Evolutionary conservation across 2,888 invertebrate genomes (phyloP), one percentile per base, ranked within the genome.

Genomic region (Fabriciana adippe): DNA sequence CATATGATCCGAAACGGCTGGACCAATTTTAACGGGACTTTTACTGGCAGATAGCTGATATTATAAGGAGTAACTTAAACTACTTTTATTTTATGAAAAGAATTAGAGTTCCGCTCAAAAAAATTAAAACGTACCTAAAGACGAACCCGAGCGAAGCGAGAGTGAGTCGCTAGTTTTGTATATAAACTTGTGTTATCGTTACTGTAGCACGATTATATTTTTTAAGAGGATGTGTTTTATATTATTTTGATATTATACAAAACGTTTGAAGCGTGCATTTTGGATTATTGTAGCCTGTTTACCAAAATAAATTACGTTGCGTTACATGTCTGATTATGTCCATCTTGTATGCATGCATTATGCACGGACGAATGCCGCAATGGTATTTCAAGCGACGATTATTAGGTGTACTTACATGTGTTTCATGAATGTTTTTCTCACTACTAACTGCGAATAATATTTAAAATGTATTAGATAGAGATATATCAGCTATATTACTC

Each of bases 351-450:
- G 81, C 80, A 85, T 83, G 71, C 75, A 87, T 88, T 88, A 85
- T 83, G 70, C 72, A 81, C 84, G 87, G 82, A 64, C 80, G 74
- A 77, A 69, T 82, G 86, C 74, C 50, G 76, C 59, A 69, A 70
- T 74, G 87, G 88, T 83, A 90, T 89, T 85, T 75, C 76, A 77
- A 78, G 76, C 78, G 76, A 78, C 77, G 83, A 86, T 88, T 85
- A 86, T 86, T 85, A 86, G 66, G 45, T 47, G 57, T 47, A 53
- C n/a, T n/a, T n/a, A n/a, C 60, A 76, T 64, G 68, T 67, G 79
- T 88, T 89, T 88, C 85, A 68, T 81, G 82, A 79, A 81, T 57
- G 18, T 21, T 51, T 45, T 51, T 67, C 41, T 54, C 21, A 21
- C 18, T 51, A 11, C 35, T n/a, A 53, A 65, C 6, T 13, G 53